phyloP scores from a whole-genome alignment of 2,113 vertebrate genomes.

The Tonatia bakeri region DNA sequence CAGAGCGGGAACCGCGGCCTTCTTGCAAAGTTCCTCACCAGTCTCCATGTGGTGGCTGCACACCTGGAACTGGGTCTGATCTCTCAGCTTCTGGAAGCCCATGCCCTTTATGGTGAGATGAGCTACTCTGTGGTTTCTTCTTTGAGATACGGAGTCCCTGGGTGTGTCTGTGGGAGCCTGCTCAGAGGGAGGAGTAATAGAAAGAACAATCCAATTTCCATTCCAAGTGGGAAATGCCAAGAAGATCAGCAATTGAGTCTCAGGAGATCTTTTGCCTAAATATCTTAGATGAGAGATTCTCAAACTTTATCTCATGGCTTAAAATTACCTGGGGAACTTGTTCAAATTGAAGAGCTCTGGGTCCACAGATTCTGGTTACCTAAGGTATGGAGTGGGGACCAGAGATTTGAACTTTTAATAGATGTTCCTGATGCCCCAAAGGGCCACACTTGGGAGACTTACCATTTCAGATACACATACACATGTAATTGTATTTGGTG shows the following conservation, averaged over 20 bases:
- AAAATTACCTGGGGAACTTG: not conserved
- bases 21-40: slow-evolving; percentile 82
- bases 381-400: not conserved
- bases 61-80: slow-evolving; percentile 82
- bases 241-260: not conserved
- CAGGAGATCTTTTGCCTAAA: not conserved
- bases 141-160: not conserved
- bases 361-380: not conserved
- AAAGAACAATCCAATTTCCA: not conserved
- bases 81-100: slow-evolving; percentile 82
- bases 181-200: not conserved
- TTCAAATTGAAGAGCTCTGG: not conserved
- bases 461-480: not conserved
- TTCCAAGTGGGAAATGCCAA: not conserved
- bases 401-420: not conserved
- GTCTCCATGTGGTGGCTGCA: slow-evolving; percentile 82
- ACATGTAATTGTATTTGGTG: not conserved
- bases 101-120: slow-evolving; percentile 81
- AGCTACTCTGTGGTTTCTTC: not conserved
- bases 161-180: not conserved
- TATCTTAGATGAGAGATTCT: not conserved
- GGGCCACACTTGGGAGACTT: not conserved
- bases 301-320: not conserved
- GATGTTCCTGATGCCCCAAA: not conserved
- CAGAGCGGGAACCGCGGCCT: slow-evolving; percentile 72